Percentiles rank a stretch among this genome's conserved stretches.
phyloP scores from a whole-genome alignment of 2,797 vertebrate genomes.

The Crocodylus rhombifer region DNA sequence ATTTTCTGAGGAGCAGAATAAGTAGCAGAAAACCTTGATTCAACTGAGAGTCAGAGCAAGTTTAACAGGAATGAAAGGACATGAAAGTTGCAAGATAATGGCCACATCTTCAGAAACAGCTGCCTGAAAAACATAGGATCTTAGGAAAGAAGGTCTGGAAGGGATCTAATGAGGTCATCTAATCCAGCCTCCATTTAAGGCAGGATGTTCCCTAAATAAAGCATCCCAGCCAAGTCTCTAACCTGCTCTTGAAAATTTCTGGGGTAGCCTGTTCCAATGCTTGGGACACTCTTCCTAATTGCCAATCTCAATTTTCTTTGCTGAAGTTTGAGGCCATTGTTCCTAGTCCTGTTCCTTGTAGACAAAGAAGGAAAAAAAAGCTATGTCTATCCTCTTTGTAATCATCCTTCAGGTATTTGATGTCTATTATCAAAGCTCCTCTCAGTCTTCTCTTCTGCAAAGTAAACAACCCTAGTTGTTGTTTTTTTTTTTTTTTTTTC shows the following conservation, averaged over 20 bases:
- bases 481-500: neutral
- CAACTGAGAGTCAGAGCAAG: neutral
- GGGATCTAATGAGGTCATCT: neutral
- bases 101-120: neutral
- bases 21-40: neutral
- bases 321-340: neutral
- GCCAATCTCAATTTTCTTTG: neutral
- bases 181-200: too few relatives aligned
- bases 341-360: neutral
- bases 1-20: too few relatives aligned
- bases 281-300: neutral
- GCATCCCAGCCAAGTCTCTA: too few relatives aligned
- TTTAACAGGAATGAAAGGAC: neutral
- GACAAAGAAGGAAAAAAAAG: neutral
- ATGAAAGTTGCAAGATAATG: neutral
- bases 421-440: neutral
- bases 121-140: too few relatives aligned
- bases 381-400: neutral
- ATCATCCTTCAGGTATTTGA: neutral
- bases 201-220: too few relatives aligned
- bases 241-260: too few relatives aligned
- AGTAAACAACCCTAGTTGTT: neutral
- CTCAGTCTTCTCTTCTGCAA: rapidly evolving
- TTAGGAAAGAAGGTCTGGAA: too few relatives aligned
- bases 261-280: neutral